Base-by-base conservation (phyloP, 2,888 invertebrate species). In the Melikaiella ostensackeni region DNA sequence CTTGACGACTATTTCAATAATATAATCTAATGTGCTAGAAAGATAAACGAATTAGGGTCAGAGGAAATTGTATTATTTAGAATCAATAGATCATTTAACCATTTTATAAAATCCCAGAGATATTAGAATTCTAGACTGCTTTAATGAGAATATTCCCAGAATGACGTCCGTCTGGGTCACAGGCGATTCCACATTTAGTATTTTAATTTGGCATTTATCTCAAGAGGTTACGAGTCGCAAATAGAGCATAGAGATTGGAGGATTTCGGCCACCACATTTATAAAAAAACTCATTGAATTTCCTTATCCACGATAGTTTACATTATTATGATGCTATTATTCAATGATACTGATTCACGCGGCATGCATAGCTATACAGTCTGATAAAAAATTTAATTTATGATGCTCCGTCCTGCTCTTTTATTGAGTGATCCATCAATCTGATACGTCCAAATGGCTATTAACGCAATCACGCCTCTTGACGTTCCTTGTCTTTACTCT, bases 321-420 rank as follows among this genome's bases (percentile, higher is more conserved):
- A 35, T 57, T 33, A 35, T 61, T 33, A 74, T 62, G 62, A 74
- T 73, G 74, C 74, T 75, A 81, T 78, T 79, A 74, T 80, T 81
- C 82, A 84, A 78, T 76, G 79, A 80, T 38, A 75, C 63, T 64
- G 64, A 77, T n/a, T 62, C 27, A 77, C 73, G 70, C 33, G 9
- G 8, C 35, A 2, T 33, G n/a, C n/a, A 35, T 35, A 62, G n/a
- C 35, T 62, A 16, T 62, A 33, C 5, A n/a, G 62, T n/a, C 35
- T n/a, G 62, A 62, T 62, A 35, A 62, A 33, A 33, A 62, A 62
- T 62, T 33, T 62, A 62, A 62, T 62, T 30, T 33, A 62, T 19
- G n/a, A 62, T 33, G n/a, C 27, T 62, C 9, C 9, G 35, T n/a
- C 30, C n/a, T 62, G n/a, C n/a, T 62, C 19, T 62, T 19, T 62